Evolutionary conservation across 2,888 invertebrate species (phyloP), one percentile per base, ranked within the genome.

Genomic region (Himalopsyche japonica): DNA sequence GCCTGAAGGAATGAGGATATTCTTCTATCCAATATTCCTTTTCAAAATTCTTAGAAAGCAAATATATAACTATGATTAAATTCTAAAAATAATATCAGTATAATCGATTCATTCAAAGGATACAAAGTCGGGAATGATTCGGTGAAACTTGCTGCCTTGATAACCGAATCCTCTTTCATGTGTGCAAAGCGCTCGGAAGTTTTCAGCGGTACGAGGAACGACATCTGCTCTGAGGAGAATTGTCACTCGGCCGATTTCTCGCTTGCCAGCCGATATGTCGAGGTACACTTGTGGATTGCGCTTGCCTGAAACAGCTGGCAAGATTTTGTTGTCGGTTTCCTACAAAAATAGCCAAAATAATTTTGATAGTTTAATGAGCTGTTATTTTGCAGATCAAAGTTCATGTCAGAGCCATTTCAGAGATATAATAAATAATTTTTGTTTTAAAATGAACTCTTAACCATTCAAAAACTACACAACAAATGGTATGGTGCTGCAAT

Each of bases 41-140:
- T 37, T 37, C 10, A 10, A 37, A 37, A 37, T 37, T 37, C 8
- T 8, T 0, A 37, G 5, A 10, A 37, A 10, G 37, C 1, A 37
- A 37, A 37, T 37, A 37, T 10, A 37, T 37, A 37, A 37, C 10
- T 37, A 37, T 37, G 10, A 7, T 0, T 1, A 5, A 37, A 37
- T 37, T 7, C 0, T 37, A 37, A 5, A 37, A 37, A 37, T 37
- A 37, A 7, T 37, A 1, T 1, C 37, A 37, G 37, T 8, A 7
- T 8, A 37, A 8, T 37, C 37, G 7, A 2, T 15, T 15, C 24
- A n/a, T 27, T n/a, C n/a, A 92, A 94, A 94, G 94, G 94, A 94
- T 96, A 99, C 98, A 94, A 99, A 99, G 89, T 98, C 97, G n/a
- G 99, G 98, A 90, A 99, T 99, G 83, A 99, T 96, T 88, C 99